Evolutionary conservation across 2,113 vertebrate species (phyloP).

Genomic region (Menidia beryllina): DNA sequence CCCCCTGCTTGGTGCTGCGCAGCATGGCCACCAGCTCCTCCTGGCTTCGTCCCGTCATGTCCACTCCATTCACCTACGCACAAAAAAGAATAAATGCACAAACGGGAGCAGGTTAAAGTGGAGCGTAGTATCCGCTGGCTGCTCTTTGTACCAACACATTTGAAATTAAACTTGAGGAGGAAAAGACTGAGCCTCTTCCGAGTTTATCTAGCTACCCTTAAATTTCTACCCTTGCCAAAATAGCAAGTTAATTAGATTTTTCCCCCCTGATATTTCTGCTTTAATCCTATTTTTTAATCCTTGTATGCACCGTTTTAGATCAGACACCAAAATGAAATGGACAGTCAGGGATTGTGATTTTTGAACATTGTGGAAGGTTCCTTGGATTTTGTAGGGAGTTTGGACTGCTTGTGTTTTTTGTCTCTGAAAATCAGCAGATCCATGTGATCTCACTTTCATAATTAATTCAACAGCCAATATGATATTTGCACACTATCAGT

Average conservation of each 20-base stretch:
- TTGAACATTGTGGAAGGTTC: no score
- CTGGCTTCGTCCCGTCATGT: conserved; percentile 89
- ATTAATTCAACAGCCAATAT: no score
- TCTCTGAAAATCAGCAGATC: no score
- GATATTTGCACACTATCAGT: no score
- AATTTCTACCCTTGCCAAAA: not conserved
- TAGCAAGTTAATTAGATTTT: no score
- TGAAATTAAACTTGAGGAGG: not conserved
- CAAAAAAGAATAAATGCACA: conserved; percentile 10
- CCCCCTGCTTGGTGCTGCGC: conserved; percentile 94
- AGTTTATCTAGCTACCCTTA: not conserved
- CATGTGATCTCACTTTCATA: no score
- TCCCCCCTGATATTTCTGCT: not conserved
- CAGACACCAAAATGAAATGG: not conserved
- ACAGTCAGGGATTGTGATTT: not conserved
- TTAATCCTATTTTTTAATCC: not conserved
- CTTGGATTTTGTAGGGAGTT: no score
- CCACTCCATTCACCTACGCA: conserved; percentile 91
- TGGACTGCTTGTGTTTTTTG: no score
- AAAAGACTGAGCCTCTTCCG: conserved; percentile 1
- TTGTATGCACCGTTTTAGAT: no score
- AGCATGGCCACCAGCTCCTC: conserved; percentile 95
- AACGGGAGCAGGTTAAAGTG: conserved; percentile 28
- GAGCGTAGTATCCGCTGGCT: conserved; percentile 31
- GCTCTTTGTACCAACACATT: not conserved